Evolutionary conservation across 2,797 vertebrate species (phyloP), one percentile per base, ranked within the genome.

Genomic region (Novumbra hubbsi): DNA sequence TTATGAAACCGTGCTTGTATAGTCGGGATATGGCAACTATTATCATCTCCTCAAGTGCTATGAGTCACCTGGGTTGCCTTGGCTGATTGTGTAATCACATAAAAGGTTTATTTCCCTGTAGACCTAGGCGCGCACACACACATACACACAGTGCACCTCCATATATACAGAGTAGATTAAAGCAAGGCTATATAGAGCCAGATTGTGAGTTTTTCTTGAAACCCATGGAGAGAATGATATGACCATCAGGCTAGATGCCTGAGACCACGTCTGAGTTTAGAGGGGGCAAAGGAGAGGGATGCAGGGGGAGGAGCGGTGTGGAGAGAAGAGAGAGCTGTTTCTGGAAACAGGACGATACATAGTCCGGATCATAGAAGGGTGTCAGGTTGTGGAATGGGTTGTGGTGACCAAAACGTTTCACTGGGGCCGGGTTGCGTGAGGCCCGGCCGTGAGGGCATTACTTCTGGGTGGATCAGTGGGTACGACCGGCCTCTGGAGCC

Each of bases 31-130:
- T 45, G 41, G 41, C 41, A 45, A 45, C 41, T 45, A 45, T 45
- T 45, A 45, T 45, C 41, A 45, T 45, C 21, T 64, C 63, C 74
- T 74, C 73, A 71, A 80, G 79, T 78, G 67, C 77, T 75, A 73
- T 16, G 64, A 69, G 79, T 71, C 68, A 85, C 76, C 72, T 82
- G 68, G 68, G 73, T 72, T 45, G 52, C 72, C 76, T 76, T 57
- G 21, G 55, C 55, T 64, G 63, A 64, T 64, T 64, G 63, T 64
- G 27, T 34, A 32, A 34, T 64, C 63, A 19, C 30, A 32, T 64
- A 28, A 64, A 17, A 64, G 63, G 63, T 64, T 32, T 11, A 64
- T 64, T 19, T 64, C 63, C 63, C 30, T 16, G 30, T 64, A 34
- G 27, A 32, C 63, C 63, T 32, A 30, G 12, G 28, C 5, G 28